Base-by-base conservation (phyloP, 1,140 invertebrate genomes). In the Drosophila trapezifrons region DNA sequence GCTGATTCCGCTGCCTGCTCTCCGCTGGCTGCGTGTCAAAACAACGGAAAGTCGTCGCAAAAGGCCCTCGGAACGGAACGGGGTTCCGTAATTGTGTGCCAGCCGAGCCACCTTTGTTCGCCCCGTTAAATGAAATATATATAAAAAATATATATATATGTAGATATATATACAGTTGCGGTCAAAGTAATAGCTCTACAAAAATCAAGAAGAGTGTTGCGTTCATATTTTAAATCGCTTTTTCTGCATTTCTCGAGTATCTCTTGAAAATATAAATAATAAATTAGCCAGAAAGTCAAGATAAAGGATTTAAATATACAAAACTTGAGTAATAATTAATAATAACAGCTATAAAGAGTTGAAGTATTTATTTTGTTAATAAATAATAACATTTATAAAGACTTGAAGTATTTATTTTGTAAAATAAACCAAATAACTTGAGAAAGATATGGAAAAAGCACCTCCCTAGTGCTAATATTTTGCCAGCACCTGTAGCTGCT, bases 1-100 rank as follows among this genome's bases (percentile, higher is more conserved):
- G 42, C 29, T 62, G 69, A 64, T 64, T 64, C 59, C 9, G 32
- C 22, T 62, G 43, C 40, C 60, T 52, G 37, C 63, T 38, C 22
- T 22, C 65, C 66, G 76, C 62, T 90, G 79, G 77, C 87, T 90
- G 87, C 87, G 87, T 90, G 87, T 90, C 87, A 90, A 86, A 90
- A 90, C 83, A 90, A 77, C 80, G 83, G 58, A 81, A 85, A 85
- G 75, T 80, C 81, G 69, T 37, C 40, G 69, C 49, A 55, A 66
- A 37, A 45, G 60, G 60, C 60, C 60, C 25, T 47, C 25, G 27
- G 29, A 49, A 10, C 32, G n/a, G 22, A 22, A 3, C 15, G 58
- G 27, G 40, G 49, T 37, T 37, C 32, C 63, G 17, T 65, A 51
- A 51, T 69, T 52, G 60, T 64, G 60, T 37, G 55, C 55, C 51